Conservation (phyloP, 2,797 vertebrate genomes). For the Columba guinea region DNA sequence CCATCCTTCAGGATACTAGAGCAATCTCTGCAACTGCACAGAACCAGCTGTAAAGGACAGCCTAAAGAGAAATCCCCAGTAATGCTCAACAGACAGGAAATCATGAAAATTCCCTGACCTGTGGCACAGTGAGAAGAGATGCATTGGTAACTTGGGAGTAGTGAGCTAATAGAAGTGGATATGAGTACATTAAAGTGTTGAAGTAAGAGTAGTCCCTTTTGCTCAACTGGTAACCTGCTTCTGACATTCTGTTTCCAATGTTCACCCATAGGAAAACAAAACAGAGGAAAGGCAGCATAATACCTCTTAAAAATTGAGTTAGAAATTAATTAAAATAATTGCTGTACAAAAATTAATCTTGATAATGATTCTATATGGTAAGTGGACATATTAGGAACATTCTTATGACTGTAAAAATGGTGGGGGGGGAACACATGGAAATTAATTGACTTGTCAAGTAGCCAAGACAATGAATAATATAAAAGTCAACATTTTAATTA, state of each 20-base stretch:
- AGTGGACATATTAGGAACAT: neutral
- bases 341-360: neutral
- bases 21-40: neutral
- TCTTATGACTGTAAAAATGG: neutral
- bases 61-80: neutral
- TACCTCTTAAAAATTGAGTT: neutral
- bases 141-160: neutral
- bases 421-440: neutral
- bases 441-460: neutral
- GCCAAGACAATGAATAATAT: neutral
- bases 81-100: neutral
- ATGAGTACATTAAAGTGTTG: neutral
- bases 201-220: neutral
- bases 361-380: neutral
- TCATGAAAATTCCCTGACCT: neutral
- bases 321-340: neutral
- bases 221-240: neutral
- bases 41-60: neutral
- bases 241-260: neutral
- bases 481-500: neutral
- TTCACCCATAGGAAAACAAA: neutral
- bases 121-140: neutral
- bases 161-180: neutral
- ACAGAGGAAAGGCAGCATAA: neutral
- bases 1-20: neutral